Evolutionary conservation across 1,140 invertebrate genomes (phyloP), one percentile per base, ranked within the genome.

Genomic region (Xylocopa sonorina): DNA sequence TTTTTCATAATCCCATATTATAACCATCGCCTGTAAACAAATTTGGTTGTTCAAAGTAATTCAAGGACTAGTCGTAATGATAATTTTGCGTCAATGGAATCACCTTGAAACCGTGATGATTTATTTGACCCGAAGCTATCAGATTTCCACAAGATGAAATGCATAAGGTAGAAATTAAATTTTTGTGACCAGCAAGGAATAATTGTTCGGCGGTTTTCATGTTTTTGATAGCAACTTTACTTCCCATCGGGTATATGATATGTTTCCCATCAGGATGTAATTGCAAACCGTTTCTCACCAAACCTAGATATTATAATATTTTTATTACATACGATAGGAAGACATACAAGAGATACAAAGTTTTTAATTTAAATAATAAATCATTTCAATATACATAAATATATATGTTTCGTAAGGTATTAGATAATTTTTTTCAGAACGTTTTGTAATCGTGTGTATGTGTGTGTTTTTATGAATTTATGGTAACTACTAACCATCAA

Each of bases 91-190:
- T 38, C 9, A 77, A 48, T 9, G 0, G 32, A 46, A 71, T 62
- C 89, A 96, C 96, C 93, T 97, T 97, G 89, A 98, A 98, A 9
- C 97, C 98, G 89, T 97, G 97, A 87, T 98, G 96, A 88, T 97
- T 98, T 16, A 97, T 95, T 92, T 98, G 97, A 0, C 98, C 98
- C 14, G 97, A 97, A 29, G 97, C 98, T 48, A 99, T 92, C 86
- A 95, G 97, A 38, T 95, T 95, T 53, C 98, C 98, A 80, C 94
- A 94, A 3, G 94, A 94, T 57, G 97, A 98, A 10, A 98, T 88
- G 71, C 96, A 95, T 18, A 99, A 91, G 43, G 97, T 95, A 0
- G 97, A 96, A 50, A 99, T 96, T 58, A 95, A 94, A 92, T 98
- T 97, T 0, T 96, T 96, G 88, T 98, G 98, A 0, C 97, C 97